Percentiles rank a stretch among this genome's conserved stretches.
Conservation (phyloP, 1,140 invertebrate species). For the Kradibia gibbosae region DNA sequence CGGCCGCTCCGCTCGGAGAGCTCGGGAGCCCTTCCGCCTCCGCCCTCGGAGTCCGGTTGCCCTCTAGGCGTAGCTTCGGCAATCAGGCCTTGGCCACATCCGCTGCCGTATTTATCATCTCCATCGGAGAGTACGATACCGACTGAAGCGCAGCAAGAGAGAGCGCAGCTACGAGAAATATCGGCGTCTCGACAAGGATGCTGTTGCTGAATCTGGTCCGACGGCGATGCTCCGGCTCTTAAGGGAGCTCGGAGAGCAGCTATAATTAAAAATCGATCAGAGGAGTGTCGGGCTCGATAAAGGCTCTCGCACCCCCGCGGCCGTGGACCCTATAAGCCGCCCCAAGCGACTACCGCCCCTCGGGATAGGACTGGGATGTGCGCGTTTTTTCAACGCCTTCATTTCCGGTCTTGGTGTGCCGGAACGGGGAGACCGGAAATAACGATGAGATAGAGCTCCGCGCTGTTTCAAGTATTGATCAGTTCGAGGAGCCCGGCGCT, state of each 20-base stretch:
- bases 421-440: slow-evolving; percentile 63
- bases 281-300: slow-evolving; percentile 20
- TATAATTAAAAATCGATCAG: slow-evolving; percentile 65
- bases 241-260: slow-evolving; percentile 41
- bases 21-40: not conserved
- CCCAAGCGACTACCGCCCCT: too few species aligned
- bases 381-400: slow-evolving; percentile 63
- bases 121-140: too few species aligned
- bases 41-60: not conserved
- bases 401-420: slow-evolving; percentile 58
- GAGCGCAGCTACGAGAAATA: too few species aligned
- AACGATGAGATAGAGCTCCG: slow-evolving; percentile 62
- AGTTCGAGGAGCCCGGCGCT: slow-evolving; percentile 57
- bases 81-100: too few species aligned
- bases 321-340: too few species aligned
- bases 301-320: not conserved
- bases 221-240: not conserved
- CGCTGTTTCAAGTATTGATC: slow-evolving; percentile 71
- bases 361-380: slow-evolving; percentile 5
- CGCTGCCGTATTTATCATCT: too few species aligned
- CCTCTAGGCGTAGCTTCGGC: too few species aligned
- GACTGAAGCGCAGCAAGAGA: too few species aligned
- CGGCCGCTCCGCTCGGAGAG: not conserved
- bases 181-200: too few species aligned
- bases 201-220: too few species aligned